These are phyloP conservation scores for Aleadryas rufinucha DNA, from an alignment of 2,113 vertebrate genomes.

Conservation along the genomic window DNA sequence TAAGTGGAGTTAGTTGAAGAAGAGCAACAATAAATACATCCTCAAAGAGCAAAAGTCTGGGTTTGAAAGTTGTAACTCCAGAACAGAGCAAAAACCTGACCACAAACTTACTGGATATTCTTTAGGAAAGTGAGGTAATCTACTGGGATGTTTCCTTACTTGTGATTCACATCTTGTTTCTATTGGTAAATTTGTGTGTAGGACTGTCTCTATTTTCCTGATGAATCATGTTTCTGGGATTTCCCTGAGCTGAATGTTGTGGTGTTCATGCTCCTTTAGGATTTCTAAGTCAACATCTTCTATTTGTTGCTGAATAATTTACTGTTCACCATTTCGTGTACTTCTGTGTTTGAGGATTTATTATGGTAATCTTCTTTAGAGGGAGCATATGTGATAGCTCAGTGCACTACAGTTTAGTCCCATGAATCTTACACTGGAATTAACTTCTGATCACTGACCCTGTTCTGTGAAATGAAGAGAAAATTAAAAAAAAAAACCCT, in stretches of 20 bases:
- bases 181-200: not conserved
- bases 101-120: not conserved
- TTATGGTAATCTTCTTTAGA: not conserved
- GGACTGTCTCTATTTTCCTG: not conserved
- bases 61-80: not conserved
- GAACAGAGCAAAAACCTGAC: not conserved
- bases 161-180: not conserved
- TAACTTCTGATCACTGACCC: not conserved
- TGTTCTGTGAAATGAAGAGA: not conserved
- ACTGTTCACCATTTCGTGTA: not conserved
- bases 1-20: not conserved
- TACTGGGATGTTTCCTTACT: not conserved
- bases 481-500: not conserved
- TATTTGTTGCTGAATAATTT: not conserved
- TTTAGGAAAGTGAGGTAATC: not conserved
- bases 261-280: not conserved
- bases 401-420: not conserved
- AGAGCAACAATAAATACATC: not conserved
- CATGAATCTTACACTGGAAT: not conserved
- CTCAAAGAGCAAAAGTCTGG: not conserved
- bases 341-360: not conserved
- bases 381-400: not conserved
- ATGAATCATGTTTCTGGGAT: not conserved
- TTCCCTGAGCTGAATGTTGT: not conserved
- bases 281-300: not conserved